phyloP scores from a whole-genome alignment of 2,113 vertebrate genomes.

The Sphyrna mokarran region DNA sequence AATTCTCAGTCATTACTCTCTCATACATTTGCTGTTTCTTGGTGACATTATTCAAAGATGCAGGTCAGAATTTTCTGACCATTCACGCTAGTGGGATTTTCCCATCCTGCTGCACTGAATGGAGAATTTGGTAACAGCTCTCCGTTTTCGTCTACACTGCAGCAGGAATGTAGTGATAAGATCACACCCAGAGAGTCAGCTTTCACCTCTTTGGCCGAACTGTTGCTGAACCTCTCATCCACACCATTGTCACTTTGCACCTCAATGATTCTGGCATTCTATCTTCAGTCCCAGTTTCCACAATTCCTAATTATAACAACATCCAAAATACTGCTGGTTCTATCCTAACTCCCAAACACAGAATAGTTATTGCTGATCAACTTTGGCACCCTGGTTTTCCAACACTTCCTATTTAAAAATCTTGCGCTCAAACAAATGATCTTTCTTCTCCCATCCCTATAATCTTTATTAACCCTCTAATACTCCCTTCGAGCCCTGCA shows the following conservation, averaged over 20 bases:
- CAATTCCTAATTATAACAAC: background rate
- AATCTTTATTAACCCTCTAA: background rate
- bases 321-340: background rate
- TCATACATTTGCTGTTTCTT: background rate
- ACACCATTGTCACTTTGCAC: background rate
- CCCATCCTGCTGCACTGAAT: too few relatives aligned
- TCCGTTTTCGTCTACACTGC: too few relatives aligned
- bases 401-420: background rate
- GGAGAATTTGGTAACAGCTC: too few relatives aligned
- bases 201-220: background rate
- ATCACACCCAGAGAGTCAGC: background rate
- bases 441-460: background rate
- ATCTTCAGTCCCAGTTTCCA: background rate
- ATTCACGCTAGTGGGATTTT: too few relatives aligned
- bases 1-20: background rate
- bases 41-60: too few relatives aligned
- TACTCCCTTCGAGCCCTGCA: background rate
- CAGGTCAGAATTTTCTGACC: too few relatives aligned
- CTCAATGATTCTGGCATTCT: background rate
- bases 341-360: background rate
- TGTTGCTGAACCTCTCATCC: background rate
- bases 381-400: background rate
- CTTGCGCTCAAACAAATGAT: background rate
- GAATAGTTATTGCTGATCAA: background rate
- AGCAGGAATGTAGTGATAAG: too few relatives aligned